phyloP scores from a whole-genome alignment of 2,113 vertebrate species.

The Loxodonta africana region DNA sequence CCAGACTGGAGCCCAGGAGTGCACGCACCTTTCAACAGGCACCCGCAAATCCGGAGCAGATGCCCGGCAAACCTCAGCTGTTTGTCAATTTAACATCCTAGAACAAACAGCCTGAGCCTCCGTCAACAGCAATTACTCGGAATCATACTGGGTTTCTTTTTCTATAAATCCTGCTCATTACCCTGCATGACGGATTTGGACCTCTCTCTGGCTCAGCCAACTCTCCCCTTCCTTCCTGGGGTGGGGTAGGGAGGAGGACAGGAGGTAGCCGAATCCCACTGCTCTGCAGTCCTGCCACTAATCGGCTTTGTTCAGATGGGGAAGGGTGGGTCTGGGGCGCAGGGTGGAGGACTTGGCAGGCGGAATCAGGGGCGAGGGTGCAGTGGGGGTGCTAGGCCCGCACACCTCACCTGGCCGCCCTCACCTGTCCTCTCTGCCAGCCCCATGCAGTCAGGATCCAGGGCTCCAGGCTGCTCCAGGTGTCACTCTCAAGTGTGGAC shows the following conservation, averaged over 20 bases:
- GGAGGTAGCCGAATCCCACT: neutral
- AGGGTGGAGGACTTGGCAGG: neutral
- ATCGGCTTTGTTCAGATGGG: neutral
- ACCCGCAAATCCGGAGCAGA: slow-evolving; percentile 3
- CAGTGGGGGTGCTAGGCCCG: neutral
- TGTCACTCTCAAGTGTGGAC: neutral
- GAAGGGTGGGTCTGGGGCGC: neutral
- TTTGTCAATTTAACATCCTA: slow-evolving; percentile 74
- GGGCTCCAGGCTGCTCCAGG: neutral
- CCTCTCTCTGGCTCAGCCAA: accelerated
- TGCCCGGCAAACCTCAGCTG: neutral
- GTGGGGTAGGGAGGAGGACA: accelerated
- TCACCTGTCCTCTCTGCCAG: neutral
- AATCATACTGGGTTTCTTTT: slow-evolving; percentile 73
- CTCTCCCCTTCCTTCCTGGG: too few relatives aligned
- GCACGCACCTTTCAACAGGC: slow-evolving; percentile 43
- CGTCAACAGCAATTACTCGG: slow-evolving; percentile 67
- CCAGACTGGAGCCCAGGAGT: neutral
- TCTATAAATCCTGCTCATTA: slow-evolving; percentile 65
- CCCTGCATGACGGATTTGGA: neutral
- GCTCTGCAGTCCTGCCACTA: neutral
- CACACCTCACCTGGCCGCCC: neutral
- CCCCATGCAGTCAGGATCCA: too few relatives aligned
- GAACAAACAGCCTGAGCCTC: slow-evolving; percentile 60
- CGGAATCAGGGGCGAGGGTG: too few relatives aligned